phyloP scores from a whole-genome alignment of 2,888 invertebrate genomes.

The Priocnemis perturbator region DNA sequence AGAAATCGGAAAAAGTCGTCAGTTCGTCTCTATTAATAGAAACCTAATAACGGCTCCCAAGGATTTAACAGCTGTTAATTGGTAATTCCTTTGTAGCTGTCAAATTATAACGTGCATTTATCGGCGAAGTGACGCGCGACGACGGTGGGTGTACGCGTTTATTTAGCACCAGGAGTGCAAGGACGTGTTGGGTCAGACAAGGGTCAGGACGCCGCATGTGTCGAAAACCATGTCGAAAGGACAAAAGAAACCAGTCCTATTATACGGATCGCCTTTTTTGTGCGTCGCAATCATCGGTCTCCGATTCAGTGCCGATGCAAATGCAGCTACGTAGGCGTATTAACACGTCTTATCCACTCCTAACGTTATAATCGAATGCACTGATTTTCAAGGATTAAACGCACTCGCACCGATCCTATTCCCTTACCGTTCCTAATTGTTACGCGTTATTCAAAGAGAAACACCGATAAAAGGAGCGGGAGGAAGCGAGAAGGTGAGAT shows the following conservation, averaged over 20 bases:
- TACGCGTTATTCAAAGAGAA: constrained; percentile 2
- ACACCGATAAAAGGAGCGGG: too few relatives aligned
- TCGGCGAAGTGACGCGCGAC: too few relatives aligned
- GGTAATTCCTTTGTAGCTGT: too few relatives aligned
- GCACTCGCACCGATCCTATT: constrained; percentile 19
- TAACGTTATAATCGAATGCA: constrained; percentile 37
- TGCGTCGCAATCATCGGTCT: constrained; percentile 23
- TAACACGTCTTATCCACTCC: constrained; percentile 19
- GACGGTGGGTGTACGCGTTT: not conserved
- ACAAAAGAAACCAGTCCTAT: constrained; percentile 38
- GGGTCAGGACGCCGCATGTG: constrained; percentile 31
- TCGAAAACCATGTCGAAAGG: constrained; percentile 33
- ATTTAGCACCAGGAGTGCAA: constrained; percentile 16
- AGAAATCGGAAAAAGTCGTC: too few relatives aligned
- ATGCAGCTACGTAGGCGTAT: constrained; percentile 52
- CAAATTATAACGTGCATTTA: too few relatives aligned
- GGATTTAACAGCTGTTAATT: too few relatives aligned
- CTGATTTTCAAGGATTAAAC: constrained; percentile 45
- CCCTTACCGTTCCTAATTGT: constrained; percentile 8
- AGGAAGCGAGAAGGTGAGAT: not conserved
- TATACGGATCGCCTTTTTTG: constrained; percentile 10
- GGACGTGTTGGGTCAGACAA: constrained; percentile 27
- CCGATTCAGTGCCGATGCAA: constrained; percentile 39
- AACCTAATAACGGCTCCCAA: too few relatives aligned
- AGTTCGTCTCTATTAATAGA: too few relatives aligned